Evolutionary conservation across 2,797 vertebrate genomes (phyloP).

Genomic region (Champsocephalus gunnari): DNA sequence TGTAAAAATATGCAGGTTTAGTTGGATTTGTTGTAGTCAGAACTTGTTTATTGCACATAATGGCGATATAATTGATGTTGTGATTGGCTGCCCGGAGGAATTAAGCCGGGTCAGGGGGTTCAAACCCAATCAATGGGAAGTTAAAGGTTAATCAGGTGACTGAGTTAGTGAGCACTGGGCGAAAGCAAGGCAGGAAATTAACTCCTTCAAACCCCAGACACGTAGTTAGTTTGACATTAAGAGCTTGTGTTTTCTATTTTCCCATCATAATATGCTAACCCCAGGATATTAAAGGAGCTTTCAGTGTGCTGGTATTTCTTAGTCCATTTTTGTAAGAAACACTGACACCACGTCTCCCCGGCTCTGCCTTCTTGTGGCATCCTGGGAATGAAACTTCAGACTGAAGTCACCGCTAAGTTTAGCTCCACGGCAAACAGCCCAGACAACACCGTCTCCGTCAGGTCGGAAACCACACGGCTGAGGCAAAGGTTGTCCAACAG

Average conservation of each 20-base stretch:
- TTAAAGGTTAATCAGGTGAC: conserved; percentile 54
- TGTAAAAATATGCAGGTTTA: neutral
- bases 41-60: neutral
- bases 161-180: conserved; percentile 14
- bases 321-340: conserved; percentile 25
- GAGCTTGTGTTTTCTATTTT: conserved; percentile 9
- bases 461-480: conserved; percentile 44
- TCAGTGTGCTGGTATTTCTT: neutral
- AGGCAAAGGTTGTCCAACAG: neutral
- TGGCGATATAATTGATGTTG: neutral
- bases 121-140: conserved; percentile 38
- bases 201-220: conserved; percentile 21
- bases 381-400: conserved; percentile 73
- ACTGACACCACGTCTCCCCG: conserved; percentile 37
- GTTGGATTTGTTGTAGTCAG: neutral
- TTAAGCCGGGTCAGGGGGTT: conserved; percentile 13
- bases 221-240: neutral
- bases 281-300: conserved; percentile 20
- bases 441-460: conserved; percentile 49
- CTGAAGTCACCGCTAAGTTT: conserved; percentile 78
- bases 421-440: conserved; percentile 53
- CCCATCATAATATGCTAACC: neutral
- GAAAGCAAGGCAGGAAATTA: conserved; percentile 49
- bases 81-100: conserved; percentile 1
- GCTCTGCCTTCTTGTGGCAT: conserved; percentile 73